Percentiles rank a stretch among this genome's conserved stretches.
Evolutionary conservation across 1,140 invertebrate genomes (phyloP).

Genomic region (Heliothis virescens): DNA sequence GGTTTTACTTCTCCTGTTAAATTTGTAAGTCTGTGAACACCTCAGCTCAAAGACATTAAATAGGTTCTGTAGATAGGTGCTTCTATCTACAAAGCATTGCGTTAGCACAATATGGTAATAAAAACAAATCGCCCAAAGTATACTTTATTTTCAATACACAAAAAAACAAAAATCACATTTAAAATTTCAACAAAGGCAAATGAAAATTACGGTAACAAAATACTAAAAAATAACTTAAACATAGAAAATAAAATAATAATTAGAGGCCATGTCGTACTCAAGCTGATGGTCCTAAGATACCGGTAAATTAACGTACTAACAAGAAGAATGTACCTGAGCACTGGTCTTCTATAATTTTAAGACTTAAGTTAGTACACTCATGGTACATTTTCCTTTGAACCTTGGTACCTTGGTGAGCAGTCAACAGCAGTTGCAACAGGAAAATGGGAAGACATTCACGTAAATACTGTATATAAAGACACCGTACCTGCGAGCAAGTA

Average conservation of each 20-base stretch:
- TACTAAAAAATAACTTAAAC: too few species aligned
- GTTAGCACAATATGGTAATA: not conserved
- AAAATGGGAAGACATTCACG: conserved; percentile 35
- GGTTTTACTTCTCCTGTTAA: not conserved
- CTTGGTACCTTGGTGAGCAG: conserved; percentile 16
- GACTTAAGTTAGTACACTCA: not conserved
- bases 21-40: not conserved
- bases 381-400: conserved; percentile 11
- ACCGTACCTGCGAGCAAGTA: conserved; percentile 1
- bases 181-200: too few species aligned
- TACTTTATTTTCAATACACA: not conserved
- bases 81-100: conserved; percentile 16
- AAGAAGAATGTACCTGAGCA: not conserved
- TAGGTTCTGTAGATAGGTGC: conserved; percentile 1
- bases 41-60: not conserved
- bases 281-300: not conserved
- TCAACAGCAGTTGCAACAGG: conserved; percentile 32
- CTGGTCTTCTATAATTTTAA: not conserved
- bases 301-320: not conserved
- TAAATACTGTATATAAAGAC: not conserved
- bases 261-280: not conserved
- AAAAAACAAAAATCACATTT: not conserved
- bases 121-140: not conserved
- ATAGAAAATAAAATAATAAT: too few species aligned
- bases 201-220: too few species aligned